phyloP scores from a whole-genome alignment of 2,797 vertebrate species.

The Micrastur ruficollis region DNA sequence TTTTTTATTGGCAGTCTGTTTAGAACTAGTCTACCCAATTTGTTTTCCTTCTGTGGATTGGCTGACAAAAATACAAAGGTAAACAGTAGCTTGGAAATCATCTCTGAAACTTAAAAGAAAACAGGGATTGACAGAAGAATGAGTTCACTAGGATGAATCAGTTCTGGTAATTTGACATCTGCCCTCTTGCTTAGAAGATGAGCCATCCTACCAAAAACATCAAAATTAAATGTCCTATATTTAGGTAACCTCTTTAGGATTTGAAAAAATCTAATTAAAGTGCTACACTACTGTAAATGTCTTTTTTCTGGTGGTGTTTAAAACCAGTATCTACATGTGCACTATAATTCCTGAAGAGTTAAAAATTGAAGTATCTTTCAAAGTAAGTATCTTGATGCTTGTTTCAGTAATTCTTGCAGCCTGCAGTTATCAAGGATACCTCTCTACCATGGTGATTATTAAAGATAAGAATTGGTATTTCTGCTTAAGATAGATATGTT shows the following conservation, averaged over 20 bases:
- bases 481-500: background rate
- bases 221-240: background rate
- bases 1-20: constrained; percentile 56
- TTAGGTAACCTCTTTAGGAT: background rate
- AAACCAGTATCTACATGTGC: background rate
- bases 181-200: background rate
- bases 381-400: background rate
- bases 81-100: background rate
- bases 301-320: background rate
- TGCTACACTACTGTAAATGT: background rate
- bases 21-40: constrained; percentile 20
- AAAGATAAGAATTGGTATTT: background rate
- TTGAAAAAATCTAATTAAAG: background rate
- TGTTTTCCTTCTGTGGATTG: constrained; percentile 30
- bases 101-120: constrained; percentile 4
- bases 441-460: background rate
- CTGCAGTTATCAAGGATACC: background rate
- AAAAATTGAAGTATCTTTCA: background rate
- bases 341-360: background rate
- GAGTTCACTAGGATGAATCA: background rate
- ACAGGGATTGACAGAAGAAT: background rate
- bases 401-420: background rate
- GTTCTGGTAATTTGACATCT: background rate
- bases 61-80: constrained; percentile 38
- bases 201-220: background rate